These are phyloP conservation scores for Hippasteria phrygiana DNA, from an alignment of 53 echinoderm and acorn worm species.

Conservation along the genomic window DNA sequence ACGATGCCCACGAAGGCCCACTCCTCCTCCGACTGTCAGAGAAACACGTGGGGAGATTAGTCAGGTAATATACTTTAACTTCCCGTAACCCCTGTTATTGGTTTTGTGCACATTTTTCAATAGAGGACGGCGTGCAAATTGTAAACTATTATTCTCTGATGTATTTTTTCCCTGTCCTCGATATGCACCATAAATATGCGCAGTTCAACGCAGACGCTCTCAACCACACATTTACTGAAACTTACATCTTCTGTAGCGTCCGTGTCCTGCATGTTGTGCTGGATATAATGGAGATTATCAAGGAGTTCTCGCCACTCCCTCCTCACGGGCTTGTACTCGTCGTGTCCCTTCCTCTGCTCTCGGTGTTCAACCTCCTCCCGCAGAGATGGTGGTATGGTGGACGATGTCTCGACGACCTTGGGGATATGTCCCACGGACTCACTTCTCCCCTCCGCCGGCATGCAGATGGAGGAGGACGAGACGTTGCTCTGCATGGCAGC, in stretches of 20 bases:
- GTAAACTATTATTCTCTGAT: too few species aligned
- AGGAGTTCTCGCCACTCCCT: constrained; percentile 75
- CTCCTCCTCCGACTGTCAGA: constrained; percentile 85
- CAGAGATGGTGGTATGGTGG: constrained; percentile 75
- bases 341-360: constrained; percentile 66
- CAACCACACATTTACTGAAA: too few species aligned
- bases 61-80: not conserved
- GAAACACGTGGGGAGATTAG: too few species aligned
- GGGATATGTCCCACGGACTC: constrained; percentile 6
- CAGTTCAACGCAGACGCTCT: too few species aligned
- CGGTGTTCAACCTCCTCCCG: constrained; percentile 88
- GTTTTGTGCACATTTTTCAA: too few species aligned
- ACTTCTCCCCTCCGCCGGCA: constrained; percentile 19
- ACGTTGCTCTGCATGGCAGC: constrained; percentile 55
- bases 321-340: constrained; percentile 45
- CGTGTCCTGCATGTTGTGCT: constrained; percentile 65
- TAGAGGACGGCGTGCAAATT: too few species aligned
- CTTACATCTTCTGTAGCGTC: constrained; percentile 85
- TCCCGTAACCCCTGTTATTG: too few species aligned
- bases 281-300: constrained; percentile 66
- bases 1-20: constrained; percentile 91
- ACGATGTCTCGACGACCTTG: constrained; percentile 2
- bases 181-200: too few species aligned
- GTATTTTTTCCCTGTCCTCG: too few species aligned
- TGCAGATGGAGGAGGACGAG: constrained; percentile 24